Conservation (phyloP, 2,113 vertebrate species). For the Puntigrus tetrazona region DNA sequence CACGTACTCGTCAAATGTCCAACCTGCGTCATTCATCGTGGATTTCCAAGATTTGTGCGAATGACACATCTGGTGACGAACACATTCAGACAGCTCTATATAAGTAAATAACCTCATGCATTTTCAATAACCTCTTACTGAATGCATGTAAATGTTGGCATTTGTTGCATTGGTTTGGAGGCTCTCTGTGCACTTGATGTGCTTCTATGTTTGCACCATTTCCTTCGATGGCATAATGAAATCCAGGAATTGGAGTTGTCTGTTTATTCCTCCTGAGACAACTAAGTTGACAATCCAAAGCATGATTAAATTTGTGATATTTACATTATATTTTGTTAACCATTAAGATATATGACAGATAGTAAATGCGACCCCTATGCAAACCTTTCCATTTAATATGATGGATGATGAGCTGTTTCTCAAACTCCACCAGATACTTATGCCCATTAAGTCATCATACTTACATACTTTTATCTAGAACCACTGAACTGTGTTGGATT, state of each 20-base stretch:
- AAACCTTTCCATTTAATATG: slow-evolving; percentile 17
- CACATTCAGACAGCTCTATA: slow-evolving; percentile 10
- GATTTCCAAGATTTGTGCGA: slow-evolving; percentile 1
- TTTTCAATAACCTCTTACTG: slow-evolving; percentile 43
- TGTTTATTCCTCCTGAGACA: not conserved
- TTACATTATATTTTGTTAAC: not conserved
- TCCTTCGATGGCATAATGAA: not conserved
- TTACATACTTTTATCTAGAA: slow-evolving; percentile 5
- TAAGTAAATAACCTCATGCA: slow-evolving; percentile 43
- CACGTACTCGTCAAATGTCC: slow-evolving; percentile 23
- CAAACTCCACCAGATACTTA: not conserved
- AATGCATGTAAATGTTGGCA: not conserved
- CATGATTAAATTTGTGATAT: not conserved
- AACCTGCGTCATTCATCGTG: slow-evolving; percentile 36
- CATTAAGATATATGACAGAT: not conserved
- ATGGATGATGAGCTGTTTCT: not conserved
- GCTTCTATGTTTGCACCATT: not conserved
- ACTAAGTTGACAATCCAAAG: not conserved
- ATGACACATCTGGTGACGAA: not conserved
- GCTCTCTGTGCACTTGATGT: not conserved
- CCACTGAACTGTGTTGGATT: not conserved
- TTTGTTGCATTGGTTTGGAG: slow-evolving; percentile 14
- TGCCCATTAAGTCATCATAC: slow-evolving; percentile 25
- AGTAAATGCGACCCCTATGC: not conserved
- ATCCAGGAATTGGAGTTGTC: not conserved